Conservation (phyloP, 2,888 invertebrate species). For the Pomacea canaliculata region DNA sequence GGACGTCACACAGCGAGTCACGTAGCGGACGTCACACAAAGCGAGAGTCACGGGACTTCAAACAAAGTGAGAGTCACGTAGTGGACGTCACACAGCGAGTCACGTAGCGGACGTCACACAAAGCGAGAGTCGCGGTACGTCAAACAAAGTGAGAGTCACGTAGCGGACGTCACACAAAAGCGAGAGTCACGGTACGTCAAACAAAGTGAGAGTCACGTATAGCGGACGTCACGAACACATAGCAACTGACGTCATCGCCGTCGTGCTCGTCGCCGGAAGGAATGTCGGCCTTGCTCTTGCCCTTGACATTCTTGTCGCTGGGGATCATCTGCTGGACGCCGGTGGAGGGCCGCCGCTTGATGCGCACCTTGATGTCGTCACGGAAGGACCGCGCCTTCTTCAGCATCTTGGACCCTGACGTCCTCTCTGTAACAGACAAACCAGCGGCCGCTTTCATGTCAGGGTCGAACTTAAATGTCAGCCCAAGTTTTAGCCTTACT, state of each 20-base stretch:
- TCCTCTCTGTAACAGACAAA: constrained; percentile 48
- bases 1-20: no score
- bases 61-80: no score
- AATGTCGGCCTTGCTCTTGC: constrained; percentile 33
- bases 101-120: no score
- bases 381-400: constrained; percentile 63
- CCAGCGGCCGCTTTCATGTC: neutral
- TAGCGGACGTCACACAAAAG: no score
- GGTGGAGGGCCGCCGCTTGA: constrained; percentile 55
- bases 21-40: no score
- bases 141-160: no score
- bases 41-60: no score
- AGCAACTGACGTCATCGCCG: constrained; percentile 30
- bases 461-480: neutral
- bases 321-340: constrained; percentile 49
- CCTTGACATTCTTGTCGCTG: constrained; percentile 34
- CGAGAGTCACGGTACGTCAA: no score
- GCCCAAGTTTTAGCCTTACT: neutral
- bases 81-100: no score
- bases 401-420: constrained; percentile 58
- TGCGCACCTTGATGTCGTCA: constrained; percentile 57
- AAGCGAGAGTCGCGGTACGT: no score
- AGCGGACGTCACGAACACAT: neutral
- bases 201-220: no score
- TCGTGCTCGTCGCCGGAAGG: constrained; percentile 27